phyloP scores from a whole-genome alignment of 2,888 invertebrate species.

The Mycalesis mineus region DNA sequence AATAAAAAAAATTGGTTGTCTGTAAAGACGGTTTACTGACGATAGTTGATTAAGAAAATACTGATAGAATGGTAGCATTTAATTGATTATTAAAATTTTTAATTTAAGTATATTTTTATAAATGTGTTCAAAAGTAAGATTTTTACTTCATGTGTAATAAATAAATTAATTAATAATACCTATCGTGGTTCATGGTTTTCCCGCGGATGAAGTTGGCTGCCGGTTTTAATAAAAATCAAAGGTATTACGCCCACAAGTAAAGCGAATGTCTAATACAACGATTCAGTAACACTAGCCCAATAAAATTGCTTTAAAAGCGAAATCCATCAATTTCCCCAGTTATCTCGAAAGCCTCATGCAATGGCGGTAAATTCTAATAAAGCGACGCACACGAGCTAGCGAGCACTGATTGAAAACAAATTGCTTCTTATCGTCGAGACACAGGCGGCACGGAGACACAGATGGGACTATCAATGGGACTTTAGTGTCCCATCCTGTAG shows the following conservation, averaged over 20 bases:
- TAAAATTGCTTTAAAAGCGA: conserved; percentile 6
- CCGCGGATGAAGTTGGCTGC: too few species aligned
- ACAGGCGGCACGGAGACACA: conserved; percentile 29
- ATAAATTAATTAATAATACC: too few species aligned
- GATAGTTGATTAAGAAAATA: too few species aligned
- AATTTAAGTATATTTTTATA: too few species aligned
- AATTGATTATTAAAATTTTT: too few species aligned
- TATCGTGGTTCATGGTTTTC: too few species aligned
- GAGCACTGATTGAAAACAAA: conserved; percentile 53
- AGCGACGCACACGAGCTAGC: conserved; percentile 46
- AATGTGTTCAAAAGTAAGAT: too few species aligned
- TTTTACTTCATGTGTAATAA: too few species aligned
- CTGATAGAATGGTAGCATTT: too few species aligned
- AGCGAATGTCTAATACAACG: background rate
- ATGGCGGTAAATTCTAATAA: conserved; percentile 48
- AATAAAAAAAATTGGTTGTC: too few species aligned
- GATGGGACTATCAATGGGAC: background rate
- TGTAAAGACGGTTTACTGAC: too few species aligned
- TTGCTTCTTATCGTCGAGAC: conserved; percentile 42
- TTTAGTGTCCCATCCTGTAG: conserved; percentile 12
- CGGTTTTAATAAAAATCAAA: too few species aligned
- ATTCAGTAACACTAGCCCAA: background rate
- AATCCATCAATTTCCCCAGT: conserved; percentile 9
- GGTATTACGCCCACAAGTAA: background rate
- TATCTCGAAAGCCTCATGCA: conserved; percentile 29